Base-by-base conservation (phyloP, 2,888 invertebrate genomes). In the Heliconius sara region DNA sequence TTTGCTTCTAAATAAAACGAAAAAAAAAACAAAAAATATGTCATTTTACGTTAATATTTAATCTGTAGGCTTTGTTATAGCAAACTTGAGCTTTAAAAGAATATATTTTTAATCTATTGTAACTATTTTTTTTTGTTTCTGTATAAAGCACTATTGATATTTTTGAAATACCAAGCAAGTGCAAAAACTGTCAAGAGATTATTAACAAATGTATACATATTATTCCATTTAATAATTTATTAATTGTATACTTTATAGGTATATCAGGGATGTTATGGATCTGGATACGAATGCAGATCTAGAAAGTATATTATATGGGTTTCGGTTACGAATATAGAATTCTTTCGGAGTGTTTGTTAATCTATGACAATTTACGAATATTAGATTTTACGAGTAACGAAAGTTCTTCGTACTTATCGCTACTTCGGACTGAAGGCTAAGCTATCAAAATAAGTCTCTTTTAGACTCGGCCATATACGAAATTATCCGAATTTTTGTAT, bases 131-230 rank as follows among this genome's bases (percentile, higher is more conserved):
- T 73, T 60, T 60, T n/a, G n/a, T 60, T 60, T 19, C 7, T 60
- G 6, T 34, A 63, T 63, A 43, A 75, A 75, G 27, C 65, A 27
- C 43, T 65, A 63, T 43, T 27, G 13, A 25, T 75, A 43, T 75
- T 47, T 47, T 65, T 66, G 13, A 27, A 47, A 75, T 7, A 47
- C 12, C 65, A 75, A 30, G 75, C 85, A 88, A 88, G 84, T 89
- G 87, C 87, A 87, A 84, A 83, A 79, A 82, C 82, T 80, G 71
- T 76, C 74, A 80, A 77, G 79, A 84, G 86, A 87, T 85, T 91
- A 91, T 92, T 80, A 80, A 91, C 90, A 93, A 91, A 88, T 89
- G 88, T 92, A 92, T 89, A 89, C 83, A 84, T 84, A 85, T 87
- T 91, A 90, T 87, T 89, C 88, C 88, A 90, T 85, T 84, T 87